Evolutionary conservation across 1,140 invertebrate genomes (phyloP).

Genomic region (Leptopilina clavipes): DNA sequence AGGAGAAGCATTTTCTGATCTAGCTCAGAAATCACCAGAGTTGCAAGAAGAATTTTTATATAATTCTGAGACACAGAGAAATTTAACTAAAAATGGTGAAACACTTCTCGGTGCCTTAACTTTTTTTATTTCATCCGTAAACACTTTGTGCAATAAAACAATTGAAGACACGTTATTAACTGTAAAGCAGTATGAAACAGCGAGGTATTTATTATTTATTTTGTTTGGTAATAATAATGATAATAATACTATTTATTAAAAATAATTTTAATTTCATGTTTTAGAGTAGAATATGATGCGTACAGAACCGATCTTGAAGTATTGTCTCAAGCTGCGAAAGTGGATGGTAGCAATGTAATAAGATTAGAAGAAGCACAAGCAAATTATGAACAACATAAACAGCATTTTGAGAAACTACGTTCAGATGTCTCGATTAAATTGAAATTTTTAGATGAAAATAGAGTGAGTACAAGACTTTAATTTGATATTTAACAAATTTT

Average conservation of each 20-base stretch:
- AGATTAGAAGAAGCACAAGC: constrained; percentile 87
- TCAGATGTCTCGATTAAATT: constrained; percentile 96
- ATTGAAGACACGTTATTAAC: constrained; percentile 97
- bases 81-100: constrained; percentile 95
- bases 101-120: constrained; percentile 92
- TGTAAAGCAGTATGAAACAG: constrained; percentile 93
- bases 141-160: constrained; percentile 96
- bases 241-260: not conserved
- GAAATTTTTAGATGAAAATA: constrained; percentile 96
- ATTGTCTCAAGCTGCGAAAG: constrained; percentile 79
- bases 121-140: constrained; percentile 96
- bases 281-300: constrained; percentile 96
- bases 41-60: constrained; percentile 96
- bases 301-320: constrained; percentile 94
- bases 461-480: too few relatives aligned
- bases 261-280: constrained; percentile 48
- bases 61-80: constrained; percentile 96
- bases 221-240: not conserved
- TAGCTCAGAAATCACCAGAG: constrained; percentile 95
- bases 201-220: constrained; percentile 78
- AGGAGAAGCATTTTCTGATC: constrained; percentile 94
- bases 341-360: constrained; percentile 76
- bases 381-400: constrained; percentile 89
- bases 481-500: too few relatives aligned
- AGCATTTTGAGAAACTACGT: constrained; percentile 92